Conservation (phyloP, 2,888 invertebrate species). For the Julus scandinavius region DNA sequence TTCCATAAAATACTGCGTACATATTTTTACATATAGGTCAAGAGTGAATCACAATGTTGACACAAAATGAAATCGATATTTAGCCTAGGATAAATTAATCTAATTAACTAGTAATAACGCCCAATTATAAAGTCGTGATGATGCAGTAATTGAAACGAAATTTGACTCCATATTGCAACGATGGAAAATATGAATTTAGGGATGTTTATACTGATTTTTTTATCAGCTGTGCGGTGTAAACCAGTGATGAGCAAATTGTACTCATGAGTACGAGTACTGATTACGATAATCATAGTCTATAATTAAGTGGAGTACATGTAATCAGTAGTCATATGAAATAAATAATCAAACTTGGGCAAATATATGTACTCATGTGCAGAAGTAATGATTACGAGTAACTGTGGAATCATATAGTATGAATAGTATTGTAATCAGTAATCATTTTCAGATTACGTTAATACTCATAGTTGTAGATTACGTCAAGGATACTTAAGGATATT, state of each 20-base stretch:
- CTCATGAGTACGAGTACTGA: no score
- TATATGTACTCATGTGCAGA: no score
- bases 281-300: no score
- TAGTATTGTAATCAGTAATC: no score
- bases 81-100: not conserved
- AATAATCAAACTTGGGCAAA: no score
- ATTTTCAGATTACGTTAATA: no score
- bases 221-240: not conserved
- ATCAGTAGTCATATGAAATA: no score
- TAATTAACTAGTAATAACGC: conserved; percentile 13
- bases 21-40: not conserved
- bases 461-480: no score
- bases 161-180: not conserved
- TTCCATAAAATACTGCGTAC: not conserved
- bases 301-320: no score
- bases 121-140: not conserved
- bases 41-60: conserved; percentile 12
- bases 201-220: not conserved
- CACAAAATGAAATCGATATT: conserved; percentile 17
- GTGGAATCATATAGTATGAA: no score
- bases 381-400: not conserved
- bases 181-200: not conserved
- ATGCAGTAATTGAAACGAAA: not conserved
- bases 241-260: no score
- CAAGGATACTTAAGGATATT: no score